Evolutionary conservation across 2,888 invertebrate genomes (phyloP), one percentile per base, ranked within the genome.

Genomic region (Calameuta idolon): DNA sequence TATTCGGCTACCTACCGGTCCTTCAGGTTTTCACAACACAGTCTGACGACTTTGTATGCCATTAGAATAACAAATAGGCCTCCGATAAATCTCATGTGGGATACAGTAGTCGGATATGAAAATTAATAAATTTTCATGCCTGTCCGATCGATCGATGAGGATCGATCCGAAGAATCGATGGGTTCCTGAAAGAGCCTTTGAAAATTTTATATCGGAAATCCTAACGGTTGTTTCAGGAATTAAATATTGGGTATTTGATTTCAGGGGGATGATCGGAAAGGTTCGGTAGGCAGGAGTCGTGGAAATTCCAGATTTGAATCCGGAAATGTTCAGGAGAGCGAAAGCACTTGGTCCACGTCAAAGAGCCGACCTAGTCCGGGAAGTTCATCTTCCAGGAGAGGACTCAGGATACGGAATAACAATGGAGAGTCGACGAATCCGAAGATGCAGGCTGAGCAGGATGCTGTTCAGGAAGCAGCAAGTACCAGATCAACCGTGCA

Each of bases 261-360:
- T 30, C 77, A 90, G 90, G 81, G 80, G 79, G 88, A 85, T 68
- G 86, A 85, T 75, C 87, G 84, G 77, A 87, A 84, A 80, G 31
- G 82, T 73, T 83, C 83, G 75, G 76, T 81, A 74, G 79, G 81
- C 77, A 82, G 85, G 11, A 81, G 82, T 80, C 87, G 89, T 12
- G 87, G 89, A 34, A 81, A 79, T 71, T 81, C 84, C n/a, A 88
- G 87, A 76, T 90, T 86, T 77, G 86, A 84, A 75, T 74, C 83
- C 33, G 86, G 86, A 81, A 55, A 55, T 55, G 55, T 23, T 55
- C 23, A 23, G 55, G 55, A 55, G 23, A 55, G 55, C 23, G 55
- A 55, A 55, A 55, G 9, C 23, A 9, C 83, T 77, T 79, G 79
- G 68, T 35, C 81, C 69, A 73, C 81, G 35, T 77, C 85, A 23